Evolutionary conservation across 2,113 vertebrate genomes (phyloP).

Genomic region (Eclectus roratus): DNA sequence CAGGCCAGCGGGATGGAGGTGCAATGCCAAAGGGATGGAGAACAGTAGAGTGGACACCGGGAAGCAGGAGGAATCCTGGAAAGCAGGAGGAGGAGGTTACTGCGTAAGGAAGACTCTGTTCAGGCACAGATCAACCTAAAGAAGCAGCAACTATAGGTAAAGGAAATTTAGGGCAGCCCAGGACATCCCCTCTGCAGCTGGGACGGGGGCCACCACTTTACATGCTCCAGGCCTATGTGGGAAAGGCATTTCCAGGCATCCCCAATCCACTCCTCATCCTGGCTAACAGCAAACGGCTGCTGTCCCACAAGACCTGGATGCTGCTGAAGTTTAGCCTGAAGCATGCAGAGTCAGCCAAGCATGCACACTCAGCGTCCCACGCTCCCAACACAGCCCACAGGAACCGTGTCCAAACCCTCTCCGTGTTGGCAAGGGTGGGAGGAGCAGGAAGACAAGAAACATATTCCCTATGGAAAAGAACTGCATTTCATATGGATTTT

Average conservation of each 20-base stretch:
- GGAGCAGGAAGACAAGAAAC: background rate
- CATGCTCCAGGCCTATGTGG: background rate
- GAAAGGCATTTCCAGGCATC: background rate
- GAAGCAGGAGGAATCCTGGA: background rate
- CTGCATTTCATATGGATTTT: background rate
- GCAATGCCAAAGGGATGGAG: background rate
- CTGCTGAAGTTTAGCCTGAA: slow-evolving; percentile 28
- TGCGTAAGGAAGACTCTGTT: background rate
- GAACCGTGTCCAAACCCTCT: background rate
- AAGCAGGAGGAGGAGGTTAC: background rate
- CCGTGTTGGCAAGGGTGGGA: background rate
- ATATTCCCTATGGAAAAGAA: background rate
- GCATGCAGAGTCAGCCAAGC: slow-evolving; percentile 30
- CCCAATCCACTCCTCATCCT: background rate
- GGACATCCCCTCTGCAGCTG: background rate
- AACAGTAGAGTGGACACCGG: accelerated
- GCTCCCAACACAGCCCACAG: background rate
- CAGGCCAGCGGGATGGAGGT: background rate
- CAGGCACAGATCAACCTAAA: background rate
- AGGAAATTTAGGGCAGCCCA: background rate
- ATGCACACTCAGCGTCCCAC: slow-evolving; percentile 47
- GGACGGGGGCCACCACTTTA: background rate
- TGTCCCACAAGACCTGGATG: background rate
- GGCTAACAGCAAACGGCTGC: background rate
- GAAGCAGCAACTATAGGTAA: background rate